Base-by-base conservation (phyloP, 2,113 vertebrate genomes). In the Halcyon malimbica region DNA sequence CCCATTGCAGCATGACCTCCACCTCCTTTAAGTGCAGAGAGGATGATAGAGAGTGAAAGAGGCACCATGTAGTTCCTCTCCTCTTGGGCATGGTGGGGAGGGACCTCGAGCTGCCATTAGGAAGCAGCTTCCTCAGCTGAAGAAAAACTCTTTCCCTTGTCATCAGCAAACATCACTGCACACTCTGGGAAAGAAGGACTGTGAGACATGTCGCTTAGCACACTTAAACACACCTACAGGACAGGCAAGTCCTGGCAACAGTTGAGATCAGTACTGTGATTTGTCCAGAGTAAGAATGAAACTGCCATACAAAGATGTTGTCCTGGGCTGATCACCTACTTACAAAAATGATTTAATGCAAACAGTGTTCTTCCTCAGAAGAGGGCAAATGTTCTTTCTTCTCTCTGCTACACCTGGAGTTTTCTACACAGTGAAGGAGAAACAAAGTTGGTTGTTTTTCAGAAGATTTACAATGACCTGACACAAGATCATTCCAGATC, bases 51-150 rank as follows among this genome's bases (percentile, higher is more conserved):
- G 19, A 64, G 33, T 10, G 16, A 50, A 79, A 60, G 51, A 59
- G 26, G 50, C 48, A 71, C 28, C 0, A 0, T 39, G 26, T 35
- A 57, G 56, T 70, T 50, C 50, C 0, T 0, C 77, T 57, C 10
- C 29, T 60, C 12, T 16, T 8, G 10, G 20, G 29, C 19, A 16
- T 53, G 50, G 19, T 64, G 50, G 31, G 56, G 7, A 44, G 11
- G 35, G 29, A 53, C n/a, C 20, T 16, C 23, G 21, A 50, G 48
- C 44, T 90, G 73, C 21, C 14, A 31, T 35, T 26, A 71, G 48
- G 0, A 0, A 51, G 41, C 50, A 78, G 64, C 35, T 77, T 62
- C 50, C 50, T 64, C 65, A 71, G 41, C 73, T 57, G 54, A 50
- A 71, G 64, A 57, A 77, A 48, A 48, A 15, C 19, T 29, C 16